phyloP scores from a whole-genome alignment of 2,797 vertebrate genomes.

The Channa striata region DNA sequence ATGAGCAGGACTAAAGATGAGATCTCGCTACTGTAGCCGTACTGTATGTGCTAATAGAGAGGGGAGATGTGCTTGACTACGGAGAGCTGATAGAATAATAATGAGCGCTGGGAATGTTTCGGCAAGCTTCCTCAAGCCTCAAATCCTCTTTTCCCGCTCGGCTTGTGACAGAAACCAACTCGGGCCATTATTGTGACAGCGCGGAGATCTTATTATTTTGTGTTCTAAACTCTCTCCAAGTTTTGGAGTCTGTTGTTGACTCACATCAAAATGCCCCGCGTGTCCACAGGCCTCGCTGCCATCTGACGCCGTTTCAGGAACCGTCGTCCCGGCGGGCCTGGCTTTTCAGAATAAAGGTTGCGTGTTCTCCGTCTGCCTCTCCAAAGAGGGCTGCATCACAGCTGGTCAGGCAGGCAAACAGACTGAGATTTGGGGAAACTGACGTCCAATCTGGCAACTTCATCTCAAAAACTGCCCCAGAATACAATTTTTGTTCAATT shows the following conservation, averaged over 20 bases:
- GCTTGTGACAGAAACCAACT: constrained; percentile 38
- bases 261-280: constrained; percentile 61
- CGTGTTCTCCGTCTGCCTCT: constrained; percentile 54
- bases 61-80: constrained; percentile 35
- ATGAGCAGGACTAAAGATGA: constrained; percentile 54
- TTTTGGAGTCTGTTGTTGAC: constrained; percentile 45
- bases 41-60: constrained; percentile 54
- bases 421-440: constrained; percentile 40
- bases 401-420: constrained; percentile 67
- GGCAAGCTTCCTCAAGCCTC: constrained; percentile 29
- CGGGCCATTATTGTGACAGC: constrained; percentile 31
- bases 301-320: constrained; percentile 62
- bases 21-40: constrained; percentile 41
- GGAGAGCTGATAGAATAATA: constrained; percentile 53
- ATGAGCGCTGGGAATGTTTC: constrained; percentile 61
- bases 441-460: constrained; percentile 56
- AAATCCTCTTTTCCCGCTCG: constrained; percentile 52
- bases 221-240: constrained; percentile 24
- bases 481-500: constrained; percentile 55
- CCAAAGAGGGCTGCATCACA: constrained; percentile 61
- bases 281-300: constrained; percentile 49
- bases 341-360: constrained; percentile 72
- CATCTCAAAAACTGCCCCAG: constrained; percentile 54
- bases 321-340: constrained; percentile 50
- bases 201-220: constrained; percentile 31